These are phyloP conservation scores for Euclidia mi DNA, from an alignment of 2,888 invertebrate genomes.

Conservation along the genomic window DNA sequence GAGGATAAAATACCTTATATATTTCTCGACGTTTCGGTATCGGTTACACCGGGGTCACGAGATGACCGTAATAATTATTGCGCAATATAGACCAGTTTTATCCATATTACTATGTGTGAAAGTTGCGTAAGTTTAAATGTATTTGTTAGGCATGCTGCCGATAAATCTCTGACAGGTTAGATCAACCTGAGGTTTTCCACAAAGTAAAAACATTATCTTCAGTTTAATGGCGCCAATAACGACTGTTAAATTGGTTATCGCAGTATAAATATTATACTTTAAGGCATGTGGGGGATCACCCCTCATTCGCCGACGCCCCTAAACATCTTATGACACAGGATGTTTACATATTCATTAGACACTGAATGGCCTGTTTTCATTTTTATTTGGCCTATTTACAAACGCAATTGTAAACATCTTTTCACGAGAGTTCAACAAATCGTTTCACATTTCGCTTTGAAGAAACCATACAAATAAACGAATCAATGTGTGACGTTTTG, in stretches of 20 bases:
- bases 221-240: neutral
- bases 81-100: too few species aligned
- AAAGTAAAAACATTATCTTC: too few species aligned
- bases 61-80: too few species aligned
- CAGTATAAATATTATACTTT: neutral
- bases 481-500: constrained; percentile 43
- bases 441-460: constrained; percentile 12
- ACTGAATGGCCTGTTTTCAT: neutral
- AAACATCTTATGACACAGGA: neutral
- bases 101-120: too few species aligned
- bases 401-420: too few species aligned
- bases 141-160: too few species aligned
- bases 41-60: too few species aligned
- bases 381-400: neutral
- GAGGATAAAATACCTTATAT: too few species aligned
- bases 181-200: too few species aligned
- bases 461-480: constrained; percentile 46
- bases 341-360: constrained; percentile 2
- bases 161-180: too few species aligned
- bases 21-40: too few species aligned
- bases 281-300: neutral
- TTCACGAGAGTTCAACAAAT: neutral
- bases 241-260: neutral
- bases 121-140: too few species aligned
- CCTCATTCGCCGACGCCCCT: neutral